Evolutionary conservation across 2,113 vertebrate species (phyloP).

Genomic region (Xiphophorus maculatus): DNA sequence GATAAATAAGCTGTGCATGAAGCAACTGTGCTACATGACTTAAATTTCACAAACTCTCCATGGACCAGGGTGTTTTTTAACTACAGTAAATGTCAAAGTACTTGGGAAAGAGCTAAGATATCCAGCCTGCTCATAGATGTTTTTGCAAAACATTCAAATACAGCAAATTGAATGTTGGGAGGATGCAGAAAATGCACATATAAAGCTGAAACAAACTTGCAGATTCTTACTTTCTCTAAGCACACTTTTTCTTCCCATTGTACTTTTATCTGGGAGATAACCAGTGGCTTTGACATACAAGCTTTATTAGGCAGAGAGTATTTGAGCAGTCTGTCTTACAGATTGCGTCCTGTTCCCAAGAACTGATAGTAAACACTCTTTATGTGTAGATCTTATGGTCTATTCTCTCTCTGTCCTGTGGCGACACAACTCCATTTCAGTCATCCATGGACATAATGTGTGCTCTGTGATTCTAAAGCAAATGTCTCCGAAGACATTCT

Average conservation of each 20-base stretch:
- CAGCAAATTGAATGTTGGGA: background rate
- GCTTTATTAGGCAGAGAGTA: conserved; percentile 22
- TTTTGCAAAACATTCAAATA: conserved; percentile 9
- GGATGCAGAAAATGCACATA: background rate
- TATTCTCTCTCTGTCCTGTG: conserved; percentile 36
- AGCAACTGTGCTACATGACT: background rate
- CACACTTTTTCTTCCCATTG: background rate
- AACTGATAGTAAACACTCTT: conserved; percentile 51
- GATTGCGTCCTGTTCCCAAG: conserved; percentile 23
- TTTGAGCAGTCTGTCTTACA: conserved; percentile 17
- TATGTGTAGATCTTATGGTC: conserved; percentile 39
- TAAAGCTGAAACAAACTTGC: background rate
- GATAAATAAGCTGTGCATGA: background rate
- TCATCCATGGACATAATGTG: conserved; percentile 61
- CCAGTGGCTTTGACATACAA: conserved; percentile 18
- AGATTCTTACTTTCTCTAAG: background rate
- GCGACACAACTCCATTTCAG: conserved; percentile 36
- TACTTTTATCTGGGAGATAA: conserved; percentile 12
- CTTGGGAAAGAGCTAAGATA: conserved; percentile 32
- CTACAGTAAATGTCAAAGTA: conserved; percentile 42
- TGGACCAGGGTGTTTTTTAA: conserved; percentile 32
- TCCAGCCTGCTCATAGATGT: conserved; percentile 34
- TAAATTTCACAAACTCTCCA: conserved; percentile 3
- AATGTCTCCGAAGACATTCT: conserved; percentile 64
- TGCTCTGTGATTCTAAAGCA: conserved; percentile 58